Conservation (phyloP, 1,140 invertebrate genomes). For the Zaprionus ghesquierei region DNA sequence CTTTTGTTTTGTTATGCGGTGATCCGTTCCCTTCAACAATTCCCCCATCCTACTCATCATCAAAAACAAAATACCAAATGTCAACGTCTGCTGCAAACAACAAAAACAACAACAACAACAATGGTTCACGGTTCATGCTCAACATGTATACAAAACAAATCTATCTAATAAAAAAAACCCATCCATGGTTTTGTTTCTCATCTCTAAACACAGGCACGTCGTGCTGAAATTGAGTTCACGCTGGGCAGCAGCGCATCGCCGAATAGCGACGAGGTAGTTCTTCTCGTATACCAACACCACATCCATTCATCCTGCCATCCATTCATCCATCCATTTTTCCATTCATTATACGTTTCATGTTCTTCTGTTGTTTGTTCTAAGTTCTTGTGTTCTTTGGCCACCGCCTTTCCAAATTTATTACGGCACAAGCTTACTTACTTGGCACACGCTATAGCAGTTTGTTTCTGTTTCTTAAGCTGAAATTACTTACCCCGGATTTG, state of each 20-base stretch:
- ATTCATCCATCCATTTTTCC: not conserved
- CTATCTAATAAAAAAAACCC: conserved; percentile 2
- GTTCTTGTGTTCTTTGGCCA: not conserved
- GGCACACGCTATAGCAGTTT: too few species aligned
- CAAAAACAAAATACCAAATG: conserved; percentile 31
- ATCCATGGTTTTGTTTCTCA: conserved; percentile 38
- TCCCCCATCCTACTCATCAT: not conserved
- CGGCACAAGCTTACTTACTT: conserved; percentile 7
- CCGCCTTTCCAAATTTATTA: too few species aligned
- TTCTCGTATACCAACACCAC: conserved; percentile 48
- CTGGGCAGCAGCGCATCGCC: conserved; percentile 86
- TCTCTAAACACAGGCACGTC: conserved; percentile 89
- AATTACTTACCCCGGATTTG: conserved; percentile 5
- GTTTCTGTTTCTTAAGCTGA: too few species aligned
- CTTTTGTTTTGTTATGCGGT: conserved; percentile 44
- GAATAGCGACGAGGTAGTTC: conserved; percentile 69
- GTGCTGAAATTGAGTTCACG: conserved; percentile 95
- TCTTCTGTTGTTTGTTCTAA: conserved; percentile 30
- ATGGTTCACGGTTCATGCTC: conserved; percentile 61
- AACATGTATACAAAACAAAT: conserved; percentile 44
- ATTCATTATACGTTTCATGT: conserved; percentile 27
- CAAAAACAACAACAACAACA: conserved; percentile 40
- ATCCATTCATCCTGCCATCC: not conserved
- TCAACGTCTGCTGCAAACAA: conserved; percentile 28
- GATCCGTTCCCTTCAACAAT: not conserved